Evolutionary conservation across 2,888 invertebrate genomes (phyloP), one percentile per base, ranked within the genome.

Genomic region (Meloe dianella): DNA sequence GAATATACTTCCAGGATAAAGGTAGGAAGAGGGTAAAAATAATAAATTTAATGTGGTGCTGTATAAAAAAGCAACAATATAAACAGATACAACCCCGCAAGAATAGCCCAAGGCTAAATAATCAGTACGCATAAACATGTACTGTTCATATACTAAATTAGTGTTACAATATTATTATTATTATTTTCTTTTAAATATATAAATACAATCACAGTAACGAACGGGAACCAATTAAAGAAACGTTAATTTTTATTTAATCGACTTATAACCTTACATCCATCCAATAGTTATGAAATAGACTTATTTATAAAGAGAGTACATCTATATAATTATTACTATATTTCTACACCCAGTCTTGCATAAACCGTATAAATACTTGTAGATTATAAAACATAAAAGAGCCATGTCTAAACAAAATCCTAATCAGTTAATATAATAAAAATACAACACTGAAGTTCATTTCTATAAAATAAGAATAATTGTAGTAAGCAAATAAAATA

Each of bases 121-220:
- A 12, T 63, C 64, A 64, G 64, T 66, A 63, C 17, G n/a, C 51
- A 12, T 32, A 35, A 59, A 59, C 60, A 68, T 14, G 60, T 63
- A 65, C 60, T 57, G 29, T 20, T 29, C 12, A 24, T 27, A 63
- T 63, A 67, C 68, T 68, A 77, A 77, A 78, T 74, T 78, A 78
- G 74, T 72, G 73, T 76, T 75, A 73, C 70, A 73, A 69, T 74
- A 70, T 65, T 76, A 68, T 70, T 77, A 76, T 75, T 72, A 76
- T 75, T 78, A 77, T 75, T 73, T 76, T 74, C 78, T 77, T 68
- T 80, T 76, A 79, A 10, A 20, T 81, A 20, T 81, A 80, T 79
- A 81, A 81, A 81, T 82, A 82, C 80, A 82, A 82, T 82, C 82
- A 82, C 82, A 82, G 81, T 79, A 82, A 81, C 75, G 77, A 81